phyloP scores from a whole-genome alignment of 2,888 invertebrate species.

The Cyaniris semiargus region DNA sequence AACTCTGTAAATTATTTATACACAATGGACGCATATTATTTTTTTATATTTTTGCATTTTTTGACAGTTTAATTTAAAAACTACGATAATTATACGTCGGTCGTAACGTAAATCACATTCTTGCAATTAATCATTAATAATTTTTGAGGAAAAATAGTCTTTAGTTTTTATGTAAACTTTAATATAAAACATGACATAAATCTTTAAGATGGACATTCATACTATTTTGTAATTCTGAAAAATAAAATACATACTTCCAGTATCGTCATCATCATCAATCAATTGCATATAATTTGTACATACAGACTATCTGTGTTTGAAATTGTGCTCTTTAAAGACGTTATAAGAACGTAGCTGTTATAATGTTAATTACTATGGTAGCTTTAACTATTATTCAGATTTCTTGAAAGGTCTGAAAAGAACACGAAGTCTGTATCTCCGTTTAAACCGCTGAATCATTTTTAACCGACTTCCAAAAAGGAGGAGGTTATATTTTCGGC shows the following conservation, averaged over 20 bases:
- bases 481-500: no score
- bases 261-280: not conserved
- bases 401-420: no score
- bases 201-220: not conserved
- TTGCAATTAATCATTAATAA: slow-evolving; percentile 13
- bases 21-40: not conserved
- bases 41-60: slow-evolving; percentile 5
- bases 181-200: slow-evolving; percentile 18
- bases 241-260: not conserved
- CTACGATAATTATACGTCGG: not conserved
- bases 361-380: no score
- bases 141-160: not conserved
- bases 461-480: no score
- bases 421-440: no score
- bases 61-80: slow-evolving; percentile 14
- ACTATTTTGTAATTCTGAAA: slow-evolving; percentile 7
- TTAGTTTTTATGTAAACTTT: slow-evolving; percentile 9
- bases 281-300: not conserved
- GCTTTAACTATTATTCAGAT: no score
- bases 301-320: no score
- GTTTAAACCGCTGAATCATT: no score
- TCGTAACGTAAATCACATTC: slow-evolving; percentile 10
- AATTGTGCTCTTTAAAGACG: no score
- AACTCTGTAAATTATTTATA: slow-evolving; percentile 33
- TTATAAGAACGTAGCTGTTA: no score